Percentiles rank a stretch among this genome's conserved stretches.
These are phyloP conservation scores for Bombus affinis DNA, from an alignment of 1,140 invertebrate species.

Conservation along the genomic window DNA sequence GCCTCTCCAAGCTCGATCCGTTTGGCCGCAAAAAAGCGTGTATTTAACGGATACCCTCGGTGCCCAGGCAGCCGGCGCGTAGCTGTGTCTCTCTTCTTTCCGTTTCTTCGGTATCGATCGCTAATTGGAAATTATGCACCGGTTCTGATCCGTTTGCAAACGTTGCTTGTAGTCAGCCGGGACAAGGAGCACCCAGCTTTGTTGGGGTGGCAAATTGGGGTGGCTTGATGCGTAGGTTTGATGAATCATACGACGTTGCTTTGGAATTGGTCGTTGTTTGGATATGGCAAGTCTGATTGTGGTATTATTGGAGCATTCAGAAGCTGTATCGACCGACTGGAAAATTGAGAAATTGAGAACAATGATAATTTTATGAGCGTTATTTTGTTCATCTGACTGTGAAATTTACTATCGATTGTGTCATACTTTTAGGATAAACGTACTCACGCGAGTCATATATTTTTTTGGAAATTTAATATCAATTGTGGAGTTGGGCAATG, in stretches of 20 bases:
- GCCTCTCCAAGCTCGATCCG: conserved; percentile 1
- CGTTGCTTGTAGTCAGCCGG: background rate
- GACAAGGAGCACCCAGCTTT: background rate
- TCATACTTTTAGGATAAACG: no score
- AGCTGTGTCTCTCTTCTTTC: background rate
- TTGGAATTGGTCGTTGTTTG: background rate
- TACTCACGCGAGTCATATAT: no score
- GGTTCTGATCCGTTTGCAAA: conserved; percentile 37
- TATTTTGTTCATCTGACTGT: background rate
- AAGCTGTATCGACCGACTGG: background rate
- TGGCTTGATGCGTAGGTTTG: background rate
- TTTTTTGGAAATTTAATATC: no score
- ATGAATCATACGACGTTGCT: background rate
- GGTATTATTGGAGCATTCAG: background rate
- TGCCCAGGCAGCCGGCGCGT: background rate
- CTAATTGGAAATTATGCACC: conserved; percentile 47
- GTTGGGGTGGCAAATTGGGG: background rate
- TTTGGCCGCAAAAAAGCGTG: conserved; percentile 39
- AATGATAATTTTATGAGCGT: background rate
- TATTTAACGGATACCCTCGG: conserved; percentile 56
- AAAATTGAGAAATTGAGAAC: no score
- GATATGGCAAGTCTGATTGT: accelerated
- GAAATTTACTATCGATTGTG: background rate
- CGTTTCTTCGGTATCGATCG: conserved; percentile 23
- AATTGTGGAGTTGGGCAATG: no score